phyloP scores from a whole-genome alignment of 2,113 vertebrate species.

The Athene noctua region DNA sequence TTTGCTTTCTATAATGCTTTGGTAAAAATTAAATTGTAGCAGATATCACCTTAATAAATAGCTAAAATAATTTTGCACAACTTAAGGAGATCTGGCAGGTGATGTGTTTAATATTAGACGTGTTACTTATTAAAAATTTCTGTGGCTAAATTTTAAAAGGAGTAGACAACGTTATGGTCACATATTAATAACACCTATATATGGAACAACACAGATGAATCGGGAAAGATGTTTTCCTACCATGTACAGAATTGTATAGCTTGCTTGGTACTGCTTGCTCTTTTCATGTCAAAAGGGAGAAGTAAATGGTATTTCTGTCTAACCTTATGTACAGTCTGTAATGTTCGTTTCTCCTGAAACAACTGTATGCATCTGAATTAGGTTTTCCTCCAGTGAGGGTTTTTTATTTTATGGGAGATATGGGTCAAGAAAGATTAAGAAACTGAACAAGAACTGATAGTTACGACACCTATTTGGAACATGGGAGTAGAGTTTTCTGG shows the following conservation, averaged over 20 bases:
- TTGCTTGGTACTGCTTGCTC: background rate
- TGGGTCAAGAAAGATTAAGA: background rate
- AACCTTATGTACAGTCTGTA: background rate
- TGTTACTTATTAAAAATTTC: background rate
- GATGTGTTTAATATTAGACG: background rate
- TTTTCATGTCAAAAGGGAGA: background rate
- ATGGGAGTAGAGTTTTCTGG: background rate
- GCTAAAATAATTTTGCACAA: background rate
- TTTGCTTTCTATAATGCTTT: background rate
- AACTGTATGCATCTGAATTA: background rate
- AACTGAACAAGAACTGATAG: background rate
- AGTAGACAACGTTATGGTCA: background rate
- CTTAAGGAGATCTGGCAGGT: background rate
- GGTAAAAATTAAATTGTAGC: background rate
- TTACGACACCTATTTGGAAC: background rate
- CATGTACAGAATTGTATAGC: background rate
- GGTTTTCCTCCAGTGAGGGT: background rate
- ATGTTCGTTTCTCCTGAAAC: background rate
- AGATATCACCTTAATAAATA: constrained; percentile 5
- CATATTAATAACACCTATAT: background rate
- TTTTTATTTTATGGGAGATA: background rate
- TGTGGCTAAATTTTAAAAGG: background rate
- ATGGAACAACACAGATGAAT: background rate
- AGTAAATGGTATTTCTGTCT: background rate
- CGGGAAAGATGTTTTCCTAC: background rate